These are phyloP conservation scores for Lepidostoma basale DNA, from an alignment of 1,140 invertebrate genomes.

Conservation along the genomic window DNA sequence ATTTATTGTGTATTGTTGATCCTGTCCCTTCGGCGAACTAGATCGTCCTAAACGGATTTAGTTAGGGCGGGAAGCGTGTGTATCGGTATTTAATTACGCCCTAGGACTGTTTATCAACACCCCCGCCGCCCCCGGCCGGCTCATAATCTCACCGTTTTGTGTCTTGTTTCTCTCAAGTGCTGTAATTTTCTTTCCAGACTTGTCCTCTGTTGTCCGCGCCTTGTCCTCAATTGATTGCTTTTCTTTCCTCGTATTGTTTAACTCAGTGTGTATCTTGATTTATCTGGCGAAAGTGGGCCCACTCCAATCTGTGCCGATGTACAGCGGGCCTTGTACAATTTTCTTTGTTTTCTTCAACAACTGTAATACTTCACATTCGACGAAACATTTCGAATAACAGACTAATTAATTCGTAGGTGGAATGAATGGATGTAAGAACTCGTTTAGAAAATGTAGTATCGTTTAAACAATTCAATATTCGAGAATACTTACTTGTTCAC, in stretches of 20 bases:
- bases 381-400: no score
- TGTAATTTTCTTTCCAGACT: neutral
- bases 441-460: no score
- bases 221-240: conserved; percentile 1
- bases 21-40: neutral
- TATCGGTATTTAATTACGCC: conserved; percentile 2
- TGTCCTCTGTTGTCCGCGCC: neutral
- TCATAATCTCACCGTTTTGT: neutral
- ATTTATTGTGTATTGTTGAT: no score
- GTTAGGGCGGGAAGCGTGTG: neutral
- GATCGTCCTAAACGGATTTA: neutral
- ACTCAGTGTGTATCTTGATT: neutral
- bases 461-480: no score
- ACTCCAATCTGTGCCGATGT: no score
- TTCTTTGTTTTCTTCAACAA: no score
- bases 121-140: neutral
- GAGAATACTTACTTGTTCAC: no score
- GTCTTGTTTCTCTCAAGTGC: neutral
- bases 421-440: no score
- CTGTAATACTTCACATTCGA: no score
- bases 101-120: neutral
- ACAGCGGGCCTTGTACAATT: no score
- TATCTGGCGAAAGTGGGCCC: neutral
- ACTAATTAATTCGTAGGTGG: no score
- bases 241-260: neutral